A percentile compares a stretch with the other conserved stretches of the same genome.
Evolutionary conservation across 2,797 vertebrate species (phyloP).

Genomic region (Hirundo rustica): DNA sequence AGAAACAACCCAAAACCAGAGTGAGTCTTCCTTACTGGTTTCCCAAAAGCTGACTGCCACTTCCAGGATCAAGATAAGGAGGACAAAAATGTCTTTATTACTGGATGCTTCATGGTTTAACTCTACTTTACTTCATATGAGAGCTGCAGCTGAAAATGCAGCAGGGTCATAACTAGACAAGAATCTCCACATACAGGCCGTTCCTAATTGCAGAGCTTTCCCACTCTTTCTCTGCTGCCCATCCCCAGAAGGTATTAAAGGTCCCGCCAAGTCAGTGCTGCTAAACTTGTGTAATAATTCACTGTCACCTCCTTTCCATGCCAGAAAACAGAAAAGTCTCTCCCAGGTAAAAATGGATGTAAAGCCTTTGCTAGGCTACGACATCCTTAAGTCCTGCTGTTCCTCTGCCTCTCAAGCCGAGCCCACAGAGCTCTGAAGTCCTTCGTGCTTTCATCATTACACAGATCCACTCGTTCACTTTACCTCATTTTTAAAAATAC

Average conservation of each 20-base stretch:
- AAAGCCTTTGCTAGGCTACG: not conserved
- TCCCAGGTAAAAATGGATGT: not conserved
- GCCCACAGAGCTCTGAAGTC: not conserved
- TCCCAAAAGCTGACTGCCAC: not conserved
- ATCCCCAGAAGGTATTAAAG: not conserved
- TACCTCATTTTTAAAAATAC: not conserved
- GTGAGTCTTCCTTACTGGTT: not conserved
- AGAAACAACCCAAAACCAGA: not conserved
- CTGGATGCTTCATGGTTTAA: not conserved
- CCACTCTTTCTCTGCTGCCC: not conserved
- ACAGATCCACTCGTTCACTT: not conserved
- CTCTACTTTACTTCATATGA: not conserved
- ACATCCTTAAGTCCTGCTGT: not conserved
- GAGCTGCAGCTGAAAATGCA: not conserved
- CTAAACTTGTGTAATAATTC: not conserved
- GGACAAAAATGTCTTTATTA: not conserved
- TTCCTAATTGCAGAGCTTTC: not conserved
- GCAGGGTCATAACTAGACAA: not conserved
- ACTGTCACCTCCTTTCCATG: not conserved
- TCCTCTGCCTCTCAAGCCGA: not conserved
- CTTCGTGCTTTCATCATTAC: not conserved
- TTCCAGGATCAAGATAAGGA: not conserved
- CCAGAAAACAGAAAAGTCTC: not conserved
- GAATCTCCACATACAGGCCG: fast-evolving
- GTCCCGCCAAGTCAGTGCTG: not conserved